These are phyloP conservation scores for Cyphomyrmex costatus DNA, from an alignment of 1,140 invertebrate species.

Conservation along the genomic window DNA sequence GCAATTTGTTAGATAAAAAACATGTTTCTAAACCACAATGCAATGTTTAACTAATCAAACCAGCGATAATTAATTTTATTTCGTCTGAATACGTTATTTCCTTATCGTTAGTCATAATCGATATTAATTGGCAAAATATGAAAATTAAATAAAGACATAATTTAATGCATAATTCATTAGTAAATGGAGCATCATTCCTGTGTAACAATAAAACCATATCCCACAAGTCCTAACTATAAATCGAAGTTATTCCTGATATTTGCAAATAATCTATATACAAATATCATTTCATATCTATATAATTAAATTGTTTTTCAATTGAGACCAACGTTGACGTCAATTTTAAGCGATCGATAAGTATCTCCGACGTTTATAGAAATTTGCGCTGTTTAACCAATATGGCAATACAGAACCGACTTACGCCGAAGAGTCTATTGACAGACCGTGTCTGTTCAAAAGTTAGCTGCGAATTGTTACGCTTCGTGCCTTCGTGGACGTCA, in stretches of 20 bases:
- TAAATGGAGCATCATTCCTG: neutral
- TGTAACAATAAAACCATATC: neutral
- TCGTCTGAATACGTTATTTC: neutral
- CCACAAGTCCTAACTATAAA: neutral
- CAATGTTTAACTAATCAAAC: constrained; percentile 16
- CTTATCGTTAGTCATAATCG: neutral
- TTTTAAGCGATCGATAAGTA: constrained; percentile 19
- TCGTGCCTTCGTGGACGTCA: constrained; percentile 3
- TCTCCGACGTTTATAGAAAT: constrained; percentile 16
- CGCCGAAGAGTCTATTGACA: constrained; percentile 29
- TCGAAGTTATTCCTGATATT: neutral
- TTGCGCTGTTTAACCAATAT: constrained; percentile 14
- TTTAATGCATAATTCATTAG: neutral
- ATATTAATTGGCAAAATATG: constrained; percentile 19
- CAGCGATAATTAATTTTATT: constrained; percentile 35
- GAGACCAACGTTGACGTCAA: neutral
- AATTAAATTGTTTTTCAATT: constrained; percentile 11
- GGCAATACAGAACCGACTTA: constrained; percentile 4
- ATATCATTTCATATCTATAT: neutral
- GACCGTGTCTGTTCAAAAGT: constrained; percentile 33
- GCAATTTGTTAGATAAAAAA: constrained; percentile 7
- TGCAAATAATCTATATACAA: neutral
- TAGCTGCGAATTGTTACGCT: constrained; percentile 29
- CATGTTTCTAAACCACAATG: neutral
- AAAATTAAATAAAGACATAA: neutral